These are phyloP conservation scores for Syngnathus acus DNA, from an alignment of 2,797 vertebrate genomes.

Conservation along the genomic window DNA sequence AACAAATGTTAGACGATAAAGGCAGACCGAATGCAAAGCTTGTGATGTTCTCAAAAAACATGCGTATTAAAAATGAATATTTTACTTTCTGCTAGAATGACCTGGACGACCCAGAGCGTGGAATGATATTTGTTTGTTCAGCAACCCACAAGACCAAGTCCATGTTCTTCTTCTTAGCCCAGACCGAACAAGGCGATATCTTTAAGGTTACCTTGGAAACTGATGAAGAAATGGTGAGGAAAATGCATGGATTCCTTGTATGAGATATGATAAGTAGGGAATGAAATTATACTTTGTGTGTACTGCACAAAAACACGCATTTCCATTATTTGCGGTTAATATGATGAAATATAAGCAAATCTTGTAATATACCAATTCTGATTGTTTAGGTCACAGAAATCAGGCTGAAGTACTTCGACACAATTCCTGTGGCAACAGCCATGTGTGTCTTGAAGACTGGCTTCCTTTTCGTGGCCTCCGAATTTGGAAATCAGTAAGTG, in stretches of 20 bases:
- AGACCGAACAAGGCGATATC: slow-evolving; percentile 98
- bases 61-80: background rate
- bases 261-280: background rate
- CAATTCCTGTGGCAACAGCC: slow-evolving; percentile 90
- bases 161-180: slow-evolving; percentile 98
- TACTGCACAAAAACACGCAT: background rate
- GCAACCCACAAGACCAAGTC: slow-evolving; percentile 99
- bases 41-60: background rate
- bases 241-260: background rate
- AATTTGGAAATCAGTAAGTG: slow-evolving; percentile 98
- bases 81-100: slow-evolving; percentile 76
- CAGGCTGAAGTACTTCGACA: slow-evolving; percentile 96
- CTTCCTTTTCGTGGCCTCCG: slow-evolving; percentile 93
- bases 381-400: slow-evolving; percentile 89
- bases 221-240: slow-evolving; percentile 95
- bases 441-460: slow-evolving; percentile 99
- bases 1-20: background rate
- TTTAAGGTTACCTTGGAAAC: slow-evolving; percentile 98
- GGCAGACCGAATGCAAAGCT: background rate
- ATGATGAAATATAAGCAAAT: background rate
- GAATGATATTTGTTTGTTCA: slow-evolving; percentile 99
- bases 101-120: slow-evolving; percentile 94
- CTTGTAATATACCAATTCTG: slow-evolving; percentile 1
- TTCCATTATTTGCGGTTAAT: background rate
- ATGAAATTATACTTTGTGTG: background rate